Base-by-base conservation (phyloP, 1,140 invertebrate genomes). In the Drosophila sp. region DNA sequence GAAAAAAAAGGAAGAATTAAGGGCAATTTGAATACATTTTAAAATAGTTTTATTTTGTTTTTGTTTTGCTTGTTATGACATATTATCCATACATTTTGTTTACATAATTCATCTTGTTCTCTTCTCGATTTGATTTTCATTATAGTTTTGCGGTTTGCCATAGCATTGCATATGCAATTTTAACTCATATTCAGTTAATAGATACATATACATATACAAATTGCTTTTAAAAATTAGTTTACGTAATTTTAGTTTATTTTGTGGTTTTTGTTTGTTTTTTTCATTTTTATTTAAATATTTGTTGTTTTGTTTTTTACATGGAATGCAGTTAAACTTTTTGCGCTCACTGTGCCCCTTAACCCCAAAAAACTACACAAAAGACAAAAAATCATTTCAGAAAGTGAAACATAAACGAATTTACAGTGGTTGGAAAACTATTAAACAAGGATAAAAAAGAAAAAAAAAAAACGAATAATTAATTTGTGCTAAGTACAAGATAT, bases 311-410 rank as follows among this genome's bases (percentile, higher is more conserved):
- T 62, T 76, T 91, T 78, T 91, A 91, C 90, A 91, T 91, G 90
- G 90, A 91, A 91, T 91, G 90, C 90, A 91, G 82, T 80, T 87
- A 78, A 89, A 89, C 84, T 75, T 58, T 74, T 83, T 83, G 76
- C 72, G 61, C 75, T 66, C 67, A 79, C 72, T 71, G 70, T 66
- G 64, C 44, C 56, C 63, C 63, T 62, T 50, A 50, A 25, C 23
- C 44, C 44, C 7, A 25, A 27, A 25, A 27, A 27, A 50, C 25
- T 50, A 50, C 44, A 50, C 44, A 50, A 27, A 17, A 50, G 54
- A 40, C 47, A 64, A 82, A 81, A 86, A 56, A 55, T 67, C 23
- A 56, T 70, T 67, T 55, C 41, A 54, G 40, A 72, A 79, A 72
- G 62, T 41, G 40, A 57, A 73, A 69, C 60, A 65, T 66, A 66